Evolutionary conservation across 2,888 invertebrate genomes (phyloP), one percentile per base, ranked within the genome.

Genomic region (Heteromurus nitidus): DNA sequence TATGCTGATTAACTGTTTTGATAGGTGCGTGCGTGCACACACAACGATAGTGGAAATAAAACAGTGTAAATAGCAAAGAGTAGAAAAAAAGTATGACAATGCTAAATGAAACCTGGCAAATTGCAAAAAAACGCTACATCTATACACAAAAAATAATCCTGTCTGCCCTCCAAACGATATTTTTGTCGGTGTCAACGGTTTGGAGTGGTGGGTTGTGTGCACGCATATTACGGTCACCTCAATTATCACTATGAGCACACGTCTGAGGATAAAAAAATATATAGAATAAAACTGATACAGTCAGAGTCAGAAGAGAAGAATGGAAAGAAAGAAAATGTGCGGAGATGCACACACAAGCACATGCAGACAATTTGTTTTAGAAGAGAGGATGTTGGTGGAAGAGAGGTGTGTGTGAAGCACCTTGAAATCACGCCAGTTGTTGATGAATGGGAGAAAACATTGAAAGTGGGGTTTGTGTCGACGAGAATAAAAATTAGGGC

Each of bases 1-100:
- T 64, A 50, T 75, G 70, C 69, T 81, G 81, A 81, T 81, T 81
- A 81, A 70, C 22, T 70, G 55, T 70, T 75, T 75, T 81, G 81
- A 81, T 70, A 62, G 55, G 70, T 70, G 69, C 58, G 69, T 68
- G 73, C 77, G 53, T 65, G 44, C 47, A 26, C 69, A n/a, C 28
- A 60, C 11, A 22, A 30, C 18, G 7, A 30, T 44, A 62, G 47
- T 11, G 22, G 28, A 22, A 47, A 13, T 44, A 30, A 7, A 36
- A 22, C n/a, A 24, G 55, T 55, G 22, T 24, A 55, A 47, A 47
- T 55, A 28, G 20, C 18, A 22, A 9, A 60, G 3, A 24, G 68
- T n/a, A 60, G n/a, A 31, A 22, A 47, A 31, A 18, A 62, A 28
- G 60, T 36, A 13, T 24, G 55, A 24, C 55, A 47, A 47, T 55